These are phyloP conservation scores for Coecobrya sp. DNA, from an alignment of 2,888 invertebrate species.

Conservation along the genomic window DNA sequence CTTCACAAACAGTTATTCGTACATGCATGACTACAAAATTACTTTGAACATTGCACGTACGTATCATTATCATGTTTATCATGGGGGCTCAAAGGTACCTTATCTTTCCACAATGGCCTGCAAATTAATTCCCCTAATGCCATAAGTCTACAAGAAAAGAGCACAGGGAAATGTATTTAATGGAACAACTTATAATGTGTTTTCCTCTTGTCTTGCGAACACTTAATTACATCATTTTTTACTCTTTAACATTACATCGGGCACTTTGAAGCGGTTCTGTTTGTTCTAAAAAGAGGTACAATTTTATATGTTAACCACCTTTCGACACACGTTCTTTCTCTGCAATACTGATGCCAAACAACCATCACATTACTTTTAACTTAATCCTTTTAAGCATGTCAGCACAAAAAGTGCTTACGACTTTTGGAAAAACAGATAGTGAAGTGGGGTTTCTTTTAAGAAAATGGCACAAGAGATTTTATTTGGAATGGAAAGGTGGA, in stretches of 20 bases:
- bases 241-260: background rate
- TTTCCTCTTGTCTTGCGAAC: background rate
- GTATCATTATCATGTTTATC: slow-evolving; percentile 9
- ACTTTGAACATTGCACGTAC: background rate
- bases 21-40: background rate
- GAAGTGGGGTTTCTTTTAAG: background rate
- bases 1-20: background rate
- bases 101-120: background rate
- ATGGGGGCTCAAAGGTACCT: background rate
- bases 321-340: background rate
- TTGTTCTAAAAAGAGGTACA: background rate
- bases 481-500: background rate
- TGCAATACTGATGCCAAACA: background rate
- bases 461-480: background rate
- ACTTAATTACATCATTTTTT: slow-evolving; percentile 42
- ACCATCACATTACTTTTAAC: slow-evolving; percentile 38
- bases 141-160: background rate
- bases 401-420: background rate
- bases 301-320: background rate
- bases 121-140: slow-evolving; percentile 14
- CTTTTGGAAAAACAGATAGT: background rate
- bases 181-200: background rate
- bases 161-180: background rate
- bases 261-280: background rate
- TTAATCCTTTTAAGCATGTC: slow-evolving; percentile 43